Evolutionary conservation across 2,113 vertebrate genomes (phyloP), one percentile per base, ranked within the genome.

Genomic region (Paramisgurnus dabryanus): DNA sequence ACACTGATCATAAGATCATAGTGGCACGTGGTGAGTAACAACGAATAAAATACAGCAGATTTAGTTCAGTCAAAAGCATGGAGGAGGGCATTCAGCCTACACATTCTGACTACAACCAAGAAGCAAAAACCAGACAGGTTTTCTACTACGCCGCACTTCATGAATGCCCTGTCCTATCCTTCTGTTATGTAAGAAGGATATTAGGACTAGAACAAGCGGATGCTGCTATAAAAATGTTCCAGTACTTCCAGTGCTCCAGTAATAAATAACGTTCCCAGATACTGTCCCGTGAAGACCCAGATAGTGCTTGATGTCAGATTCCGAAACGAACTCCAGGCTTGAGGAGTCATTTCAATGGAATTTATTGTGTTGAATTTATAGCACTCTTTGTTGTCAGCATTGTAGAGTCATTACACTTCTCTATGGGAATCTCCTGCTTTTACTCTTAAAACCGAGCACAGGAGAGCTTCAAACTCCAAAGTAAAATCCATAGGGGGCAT

Each of bases 51-150:
- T 45, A 34, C 34, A 6, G 75, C 84, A 86, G 86, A 92, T 91
- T 91, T 91, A 90, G 82, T 68, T 79, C 83, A 49, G 82, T 50
- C 85, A 90, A 88, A 89, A 88, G 88, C 84, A 73, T 86, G 53
- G 53, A 87, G 71, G 86, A 73, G 82, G 73, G 86, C 81, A 85
- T 86, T 80, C 82, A 47, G 83, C 85, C 81, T 61, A 74, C 85
- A 79, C 84, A 84, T 80, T 82, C 82, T 81, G 76, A 55, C 49
- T 66, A 27, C 2, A 77, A 58, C 3, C 3, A 1, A 41, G 34
- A 41, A 3, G 15, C 34, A 40, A 40, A 22, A 68, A 65, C 53
- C n/a, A 60, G 49, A 76, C 58, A 53, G 61, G 18, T 58, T 69
- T 69, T 79, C 67, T 64, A 49, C 73, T 74, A 74, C 11, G 41